Conservation (phyloP, 2,888 invertebrate species). For the Andricus curvator region DNA sequence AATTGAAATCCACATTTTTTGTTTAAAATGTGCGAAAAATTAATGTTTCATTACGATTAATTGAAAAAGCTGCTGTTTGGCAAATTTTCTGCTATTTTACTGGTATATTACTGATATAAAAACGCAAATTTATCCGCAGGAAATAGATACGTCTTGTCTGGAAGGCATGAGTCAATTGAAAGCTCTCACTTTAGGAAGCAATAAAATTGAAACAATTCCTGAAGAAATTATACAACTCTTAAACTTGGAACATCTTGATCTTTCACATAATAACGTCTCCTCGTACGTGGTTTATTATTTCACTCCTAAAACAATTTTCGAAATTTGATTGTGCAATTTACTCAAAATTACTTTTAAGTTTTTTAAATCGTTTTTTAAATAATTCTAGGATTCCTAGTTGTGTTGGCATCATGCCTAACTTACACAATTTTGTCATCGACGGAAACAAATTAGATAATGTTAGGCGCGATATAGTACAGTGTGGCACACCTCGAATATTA, state of each 20-base stretch:
- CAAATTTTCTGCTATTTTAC: no score
- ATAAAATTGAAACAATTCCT: slow-evolving; percentile 88
- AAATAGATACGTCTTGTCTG: slow-evolving; percentile 85
- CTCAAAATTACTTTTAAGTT: neutral
- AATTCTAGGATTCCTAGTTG: slow-evolving; percentile 83
- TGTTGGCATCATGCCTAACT: slow-evolving; percentile 86
- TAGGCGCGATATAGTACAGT: slow-evolving; percentile 89
- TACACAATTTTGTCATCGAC: slow-evolving; percentile 90
- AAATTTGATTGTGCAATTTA: neutral
- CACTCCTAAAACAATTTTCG: neutral
- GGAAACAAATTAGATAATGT: slow-evolving; percentile 92
- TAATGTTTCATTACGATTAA: no score
- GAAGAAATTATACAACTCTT: slow-evolving; percentile 88
- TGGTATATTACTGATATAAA: neutral
- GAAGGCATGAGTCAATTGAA: slow-evolving; percentile 86
- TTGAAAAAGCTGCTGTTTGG: no score
- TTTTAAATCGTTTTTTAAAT: slow-evolving; percentile 4
- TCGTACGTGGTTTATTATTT: slow-evolving; percentile 72
- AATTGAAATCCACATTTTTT: no score
- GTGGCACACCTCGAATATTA: slow-evolving; percentile 90
- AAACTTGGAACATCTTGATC: slow-evolving; percentile 89
- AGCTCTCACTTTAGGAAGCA: slow-evolving; percentile 89
- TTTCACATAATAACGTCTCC: slow-evolving; percentile 88
- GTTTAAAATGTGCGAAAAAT: no score
- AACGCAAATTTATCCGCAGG: slow-evolving; percentile 79